A percentile compares a stretch with the other conserved stretches of the same genome.
These are phyloP conservation scores for Eupsittula cactorum DNA, from an alignment of 2,113 vertebrate genomes.

Conservation along the genomic window DNA sequence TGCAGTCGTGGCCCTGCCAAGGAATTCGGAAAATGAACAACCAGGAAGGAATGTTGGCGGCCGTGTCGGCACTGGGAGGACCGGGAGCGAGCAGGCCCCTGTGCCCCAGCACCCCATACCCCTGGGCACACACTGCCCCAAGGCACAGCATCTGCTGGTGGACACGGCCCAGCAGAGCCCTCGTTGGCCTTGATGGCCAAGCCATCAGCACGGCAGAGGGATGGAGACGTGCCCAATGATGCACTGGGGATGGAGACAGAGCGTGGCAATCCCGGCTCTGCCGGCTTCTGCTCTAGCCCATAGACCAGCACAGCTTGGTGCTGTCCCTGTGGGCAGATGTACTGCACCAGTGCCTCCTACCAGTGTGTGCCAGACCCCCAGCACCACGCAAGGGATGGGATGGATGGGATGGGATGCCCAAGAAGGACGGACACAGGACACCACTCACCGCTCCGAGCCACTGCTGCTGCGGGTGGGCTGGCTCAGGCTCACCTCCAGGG, in stretches of 20 bases:
- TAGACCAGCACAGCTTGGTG: not conserved
- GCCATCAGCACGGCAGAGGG: not conserved
- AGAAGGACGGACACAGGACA: accelerated
- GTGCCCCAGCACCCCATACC: not conserved
- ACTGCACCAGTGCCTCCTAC: not conserved
- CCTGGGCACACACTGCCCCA: not conserved
- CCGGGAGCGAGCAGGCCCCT: conserved; percentile 23
- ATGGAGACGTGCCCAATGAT: not conserved
- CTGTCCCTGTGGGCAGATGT: not conserved
- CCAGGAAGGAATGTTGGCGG: conserved; percentile 68
- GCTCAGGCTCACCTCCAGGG: conserved; percentile 86
- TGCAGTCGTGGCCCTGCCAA: conserved; percentile 82
- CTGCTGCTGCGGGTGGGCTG: conserved; percentile 86
- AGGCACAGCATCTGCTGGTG: not conserved
- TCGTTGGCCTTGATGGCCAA: not conserved
- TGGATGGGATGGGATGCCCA: not conserved
- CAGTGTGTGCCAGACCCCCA: not conserved
- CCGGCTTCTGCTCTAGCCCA: not conserved
- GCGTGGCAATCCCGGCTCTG: accelerated
- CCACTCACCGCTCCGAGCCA: conserved; percentile 87
- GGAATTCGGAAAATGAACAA: conserved; percentile 80
- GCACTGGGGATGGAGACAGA: not conserved
- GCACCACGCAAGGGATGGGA: accelerated
- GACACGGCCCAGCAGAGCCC: not conserved
- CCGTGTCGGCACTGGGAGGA: not conserved